Evolutionary conservation across 2,888 invertebrate species (phyloP).

Genomic region (Ophion ventricosus): DNA sequence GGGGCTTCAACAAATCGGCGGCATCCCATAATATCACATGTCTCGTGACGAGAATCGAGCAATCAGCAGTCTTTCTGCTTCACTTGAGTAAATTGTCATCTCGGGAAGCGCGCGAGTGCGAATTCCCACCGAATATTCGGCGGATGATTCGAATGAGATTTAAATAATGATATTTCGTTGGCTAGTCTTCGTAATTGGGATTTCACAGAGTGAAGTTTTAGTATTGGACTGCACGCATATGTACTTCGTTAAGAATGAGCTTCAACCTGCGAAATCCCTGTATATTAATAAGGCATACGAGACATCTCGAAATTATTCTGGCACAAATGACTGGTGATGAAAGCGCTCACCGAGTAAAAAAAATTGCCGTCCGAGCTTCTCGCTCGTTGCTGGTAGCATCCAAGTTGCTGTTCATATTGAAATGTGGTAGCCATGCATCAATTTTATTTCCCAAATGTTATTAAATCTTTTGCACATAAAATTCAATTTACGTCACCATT

Average conservation of each 20-base stretch:
- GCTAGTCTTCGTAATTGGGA: conserved; percentile 18
- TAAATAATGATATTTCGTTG: background rate
- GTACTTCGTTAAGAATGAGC: background rate
- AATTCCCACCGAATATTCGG: background rate
- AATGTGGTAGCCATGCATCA: background rate
- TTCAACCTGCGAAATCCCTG: background rate
- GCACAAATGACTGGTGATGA: conserved; percentile 27
- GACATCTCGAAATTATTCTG: conserved; percentile 1
- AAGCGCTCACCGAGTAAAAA: conserved; percentile 14
- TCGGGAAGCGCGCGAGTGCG: background rate
- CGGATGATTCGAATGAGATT: conserved; percentile 22
- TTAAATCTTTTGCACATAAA: background rate
- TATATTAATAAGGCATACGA: background rate
- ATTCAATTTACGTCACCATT: background rate
- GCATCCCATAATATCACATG: too few relatives aligned
- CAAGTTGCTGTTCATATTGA: background rate
- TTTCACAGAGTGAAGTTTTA: conserved; percentile 20
- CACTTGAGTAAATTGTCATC: conserved; percentile 38
- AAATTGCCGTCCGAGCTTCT: background rate
- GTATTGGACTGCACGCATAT: background rate
- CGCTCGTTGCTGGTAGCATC: background rate
- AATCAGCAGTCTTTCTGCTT: conserved; percentile 40
- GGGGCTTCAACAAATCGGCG: too few relatives aligned
- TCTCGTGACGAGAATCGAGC: conserved; percentile 49
- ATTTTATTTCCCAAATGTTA: background rate